These are phyloP conservation scores for Bactericera cockerelli DNA, from an alignment of 1,140 invertebrate species.

Conservation along the genomic window DNA sequence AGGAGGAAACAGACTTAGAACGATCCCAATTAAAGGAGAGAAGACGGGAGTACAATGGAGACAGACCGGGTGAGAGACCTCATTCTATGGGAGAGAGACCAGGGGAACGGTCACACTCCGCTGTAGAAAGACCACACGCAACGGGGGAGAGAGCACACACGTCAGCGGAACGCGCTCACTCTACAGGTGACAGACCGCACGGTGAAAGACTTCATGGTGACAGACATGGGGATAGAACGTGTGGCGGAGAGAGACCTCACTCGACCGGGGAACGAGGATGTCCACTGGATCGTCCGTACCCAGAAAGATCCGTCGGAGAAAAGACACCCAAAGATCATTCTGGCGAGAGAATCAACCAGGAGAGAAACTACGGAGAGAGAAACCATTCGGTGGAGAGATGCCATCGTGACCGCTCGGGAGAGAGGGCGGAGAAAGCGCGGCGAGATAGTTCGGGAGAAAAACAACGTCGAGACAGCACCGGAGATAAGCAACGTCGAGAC, in stretches of 20 bases:
- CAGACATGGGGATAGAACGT: too few relatives aligned
- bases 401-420: slow-evolving; percentile 1
- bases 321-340: background rate
- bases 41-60: background rate
- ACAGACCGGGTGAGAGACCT: background rate
- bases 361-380: background rate
- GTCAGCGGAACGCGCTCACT: too few relatives aligned
- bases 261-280: too few relatives aligned
- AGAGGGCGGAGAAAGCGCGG: background rate
- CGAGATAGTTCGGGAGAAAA: background rate
- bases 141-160: too few relatives aligned
- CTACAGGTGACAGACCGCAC: too few relatives aligned
- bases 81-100: background rate
- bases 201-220: too few relatives aligned
- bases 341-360: background rate
- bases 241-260: too few relatives aligned
- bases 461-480: background rate
- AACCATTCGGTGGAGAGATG: background rate
- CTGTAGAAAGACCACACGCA: too few relatives aligned
- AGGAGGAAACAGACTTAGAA: background rate
- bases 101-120: too few relatives aligned
- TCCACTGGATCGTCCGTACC: too few relatives aligned
- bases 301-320: background rate
- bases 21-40: background rate
- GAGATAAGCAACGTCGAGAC: background rate